Base-by-base conservation (phyloP, 2,888 invertebrate genomes). In the Salpingus planirostris region DNA sequence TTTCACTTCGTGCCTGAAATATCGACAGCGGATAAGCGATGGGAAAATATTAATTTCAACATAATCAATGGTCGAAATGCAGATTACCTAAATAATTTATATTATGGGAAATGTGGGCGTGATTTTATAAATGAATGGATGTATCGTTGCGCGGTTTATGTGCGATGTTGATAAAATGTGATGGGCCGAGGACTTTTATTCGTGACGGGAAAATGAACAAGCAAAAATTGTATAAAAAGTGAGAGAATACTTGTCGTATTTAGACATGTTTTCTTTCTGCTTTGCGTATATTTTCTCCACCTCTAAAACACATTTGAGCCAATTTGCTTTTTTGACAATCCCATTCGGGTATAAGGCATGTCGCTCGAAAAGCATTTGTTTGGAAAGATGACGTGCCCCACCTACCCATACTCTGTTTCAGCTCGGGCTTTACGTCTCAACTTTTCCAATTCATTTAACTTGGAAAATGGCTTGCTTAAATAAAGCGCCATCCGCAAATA, bases 401-500 rank as follows among this genome's bases (percentile, higher is more conserved):
- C 31, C n/a, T n/a, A n/a, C n/a, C n/a, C n/a, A n/a, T 35, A 40
- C 33, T 37, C 34, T 33, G 34, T 36, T 38, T 40, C 37, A 36
- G 30, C 38, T 32, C 41, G 35, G 33, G 42, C 36, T 43, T 45
- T 47, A 42, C 43, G 40, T 42, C 38, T 36, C 43, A 47, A 47
- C 47, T 45, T 45, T 46, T 45, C 44, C 44, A 45, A 47, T 43
- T 45, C 47, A 47, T 47, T 47, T 45, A 47, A 47, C 47, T 47
- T 38, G 41, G 43, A 29, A 45, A 45, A 47, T 43, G 32, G 41
- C 38, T 38, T 38, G 37, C 35, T 38, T 41, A 41, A 38, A 38
- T 35, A 41, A 41, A 43, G 43, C 35, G 44, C 29, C 42, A 43
- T 41, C 36, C 36, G 40, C 36, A 46, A 37, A 46, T 40, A 44